phyloP scores from a whole-genome alignment of 2,888 invertebrate species.

The Drosophila tanythrix region DNA sequence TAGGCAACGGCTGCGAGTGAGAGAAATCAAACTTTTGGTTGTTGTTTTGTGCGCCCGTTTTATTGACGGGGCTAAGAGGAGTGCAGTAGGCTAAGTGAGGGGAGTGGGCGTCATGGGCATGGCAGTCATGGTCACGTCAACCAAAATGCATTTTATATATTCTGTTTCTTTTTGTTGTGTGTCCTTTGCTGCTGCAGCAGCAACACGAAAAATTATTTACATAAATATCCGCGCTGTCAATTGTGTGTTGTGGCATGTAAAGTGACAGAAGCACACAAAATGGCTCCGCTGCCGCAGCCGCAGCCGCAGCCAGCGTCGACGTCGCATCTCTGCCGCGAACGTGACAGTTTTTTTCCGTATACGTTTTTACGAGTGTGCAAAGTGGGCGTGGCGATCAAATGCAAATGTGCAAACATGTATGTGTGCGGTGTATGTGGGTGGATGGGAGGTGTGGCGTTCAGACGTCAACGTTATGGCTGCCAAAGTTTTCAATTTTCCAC shows the following conservation, averaged over 20 bases:
- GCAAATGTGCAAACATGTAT: conserved; percentile 63
- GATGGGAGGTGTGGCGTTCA: conserved; percentile 54
- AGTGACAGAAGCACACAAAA: conserved; percentile 79
- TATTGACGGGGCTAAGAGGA: conserved; percentile 7
- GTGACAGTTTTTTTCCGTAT: conserved; percentile 60
- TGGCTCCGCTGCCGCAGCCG: conserved; percentile 57
- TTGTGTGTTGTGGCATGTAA: conserved; percentile 80
- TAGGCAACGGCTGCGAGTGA: conserved; percentile 25
- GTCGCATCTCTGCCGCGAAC: conserved; percentile 44
- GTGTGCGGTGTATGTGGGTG: conserved; percentile 17
- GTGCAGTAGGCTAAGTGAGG: not conserved
- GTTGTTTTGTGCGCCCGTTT: conserved; percentile 25
- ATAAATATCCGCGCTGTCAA: conserved; percentile 78
- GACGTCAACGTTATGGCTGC: conserved; percentile 79
- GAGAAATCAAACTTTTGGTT: conserved; percentile 39
- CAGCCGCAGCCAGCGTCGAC: conserved; percentile 19
- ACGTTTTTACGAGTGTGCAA: conserved; percentile 58
- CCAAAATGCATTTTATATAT: conserved; percentile 68
- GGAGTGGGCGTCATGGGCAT: not conserved
- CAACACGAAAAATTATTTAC: conserved; percentile 78
- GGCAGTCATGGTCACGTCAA: conserved; percentile 69
- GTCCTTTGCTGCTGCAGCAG: conserved; percentile 43
- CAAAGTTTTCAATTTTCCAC: conserved; percentile 80
- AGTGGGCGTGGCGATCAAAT: conserved; percentile 74
- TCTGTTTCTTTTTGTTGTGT: conserved; percentile 54